Evolutionary conservation across 2,888 invertebrate genomes (phyloP), one percentile per base, ranked within the genome.

Genomic region (Ectobius pallidus): DNA sequence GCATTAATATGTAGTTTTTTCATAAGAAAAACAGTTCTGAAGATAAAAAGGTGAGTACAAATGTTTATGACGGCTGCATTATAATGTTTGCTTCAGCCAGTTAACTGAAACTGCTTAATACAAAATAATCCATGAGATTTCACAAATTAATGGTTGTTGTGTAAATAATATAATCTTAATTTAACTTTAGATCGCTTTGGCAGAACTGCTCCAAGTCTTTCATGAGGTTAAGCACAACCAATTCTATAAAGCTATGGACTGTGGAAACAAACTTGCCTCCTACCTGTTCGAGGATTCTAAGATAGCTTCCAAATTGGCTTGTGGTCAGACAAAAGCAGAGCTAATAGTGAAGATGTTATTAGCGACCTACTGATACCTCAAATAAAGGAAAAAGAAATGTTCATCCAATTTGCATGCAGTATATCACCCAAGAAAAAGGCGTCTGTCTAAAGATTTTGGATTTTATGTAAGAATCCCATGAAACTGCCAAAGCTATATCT

Each of bases 241-340:
- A 16, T 55, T 22, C 4, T 55, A 25, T 55, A 55, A 11, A 22
- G 55, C 55, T 7, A 55, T 25, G 55, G 16, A 55, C 22, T 25
- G 27, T 55, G 55, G 25, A 55, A 25, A 55, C 55, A 25, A 25
- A 25, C 27, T 25, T 55, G 55, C 55, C 14, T 6, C 14, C 55
- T 55, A 55, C 16, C 55, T 55, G 22, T 55, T 55, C 22, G 55
- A 55, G 27, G 27, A 55, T 25, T 55, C 55, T 55, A 46, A 46
- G n/a, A 46, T 46, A 46, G 55, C 55, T 22, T 25, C 25, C 3
- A 55, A 55, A 25, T 9, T 25, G 55, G 27, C 22, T 22, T 55
- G 25, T 55, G 55, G 55, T 55, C 22, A 16, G 22, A 55, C 55
- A 22, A 55, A 55, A 52, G 58, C 58, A 27, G 30, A 58, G 25